Percentiles rank a stretch among this genome's conserved stretches.
These are phyloP conservation scores for Chloroceryle amazona DNA, from an alignment of 2,797 vertebrate genomes.

Conservation along the genomic window DNA sequence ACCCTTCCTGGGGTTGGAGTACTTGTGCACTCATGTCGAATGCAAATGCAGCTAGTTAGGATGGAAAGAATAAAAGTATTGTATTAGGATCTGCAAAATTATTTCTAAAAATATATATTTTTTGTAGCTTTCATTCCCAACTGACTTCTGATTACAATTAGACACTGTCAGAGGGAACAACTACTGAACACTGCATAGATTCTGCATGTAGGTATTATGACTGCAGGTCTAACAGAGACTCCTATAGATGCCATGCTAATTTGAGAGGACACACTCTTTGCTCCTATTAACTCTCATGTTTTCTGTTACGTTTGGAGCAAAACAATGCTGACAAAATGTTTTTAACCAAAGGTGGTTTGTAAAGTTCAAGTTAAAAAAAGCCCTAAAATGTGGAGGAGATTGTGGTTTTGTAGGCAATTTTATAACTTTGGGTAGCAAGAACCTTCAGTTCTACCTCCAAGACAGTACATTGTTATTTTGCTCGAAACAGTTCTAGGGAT, in stretches of 20 bases:
- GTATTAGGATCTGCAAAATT: accelerated
- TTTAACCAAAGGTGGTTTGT: not conserved
- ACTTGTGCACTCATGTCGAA: not conserved
- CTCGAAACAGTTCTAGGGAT: not conserved
- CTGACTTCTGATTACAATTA: not conserved
- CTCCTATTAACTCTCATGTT: not conserved
- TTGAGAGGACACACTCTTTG: not conserved
- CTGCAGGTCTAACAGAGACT: not conserved
- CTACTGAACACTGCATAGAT: not conserved
- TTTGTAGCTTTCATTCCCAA: not conserved
- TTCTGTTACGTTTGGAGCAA: not conserved
- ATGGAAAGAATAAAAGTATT: not conserved
- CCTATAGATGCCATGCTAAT: not conserved
- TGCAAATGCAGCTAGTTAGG: not conserved
- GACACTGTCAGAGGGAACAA: not conserved
- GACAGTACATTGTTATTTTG: not conserved
- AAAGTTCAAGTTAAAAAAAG: not conserved
- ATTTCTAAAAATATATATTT: not conserved
- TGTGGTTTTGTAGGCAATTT: not conserved
- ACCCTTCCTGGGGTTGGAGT: not conserved
- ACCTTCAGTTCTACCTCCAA: not conserved
- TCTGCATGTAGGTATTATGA: accelerated
- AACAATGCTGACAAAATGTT: accelerated
- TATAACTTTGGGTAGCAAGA: not conserved
- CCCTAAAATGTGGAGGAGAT: not conserved